These are phyloP conservation scores for Pogoniulus pusillus DNA, from an alignment of 2,797 vertebrate species.

Conservation along the genomic window DNA sequence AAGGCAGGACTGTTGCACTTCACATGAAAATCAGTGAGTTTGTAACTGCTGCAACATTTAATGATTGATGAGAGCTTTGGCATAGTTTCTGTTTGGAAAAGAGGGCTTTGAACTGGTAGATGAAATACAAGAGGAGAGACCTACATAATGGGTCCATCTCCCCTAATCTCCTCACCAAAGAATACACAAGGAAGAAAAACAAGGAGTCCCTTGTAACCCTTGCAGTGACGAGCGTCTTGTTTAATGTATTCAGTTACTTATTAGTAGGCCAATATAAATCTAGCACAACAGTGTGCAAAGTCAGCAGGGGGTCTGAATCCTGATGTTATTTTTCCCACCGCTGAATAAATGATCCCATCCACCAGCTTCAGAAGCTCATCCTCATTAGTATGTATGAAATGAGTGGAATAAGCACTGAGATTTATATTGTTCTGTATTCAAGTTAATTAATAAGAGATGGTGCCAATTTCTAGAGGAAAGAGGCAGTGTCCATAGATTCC, in stretches of 20 bases:
- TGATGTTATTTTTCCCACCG: slow-evolving; percentile 65
- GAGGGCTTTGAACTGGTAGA: slow-evolving; percentile 59
- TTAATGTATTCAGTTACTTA: slow-evolving; percentile 75
- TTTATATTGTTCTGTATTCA: slow-evolving; percentile 59
- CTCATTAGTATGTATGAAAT: slow-evolving; percentile 75
- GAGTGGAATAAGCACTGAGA: slow-evolving; percentile 59
- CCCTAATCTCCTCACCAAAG: slow-evolving; percentile 45
- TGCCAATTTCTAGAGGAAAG: slow-evolving; percentile 50
- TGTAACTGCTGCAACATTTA: slow-evolving; percentile 54
- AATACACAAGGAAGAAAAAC: slow-evolving; percentile 58
- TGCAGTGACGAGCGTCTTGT: slow-evolving; percentile 30
- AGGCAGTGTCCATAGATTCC: slow-evolving; percentile 31
- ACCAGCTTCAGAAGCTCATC: slow-evolving; percentile 30
- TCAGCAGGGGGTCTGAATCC: slow-evolving; percentile 66
- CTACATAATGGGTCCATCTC: slow-evolving; percentile 33
- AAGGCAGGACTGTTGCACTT: not conserved
- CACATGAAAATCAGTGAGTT: slow-evolving; percentile 55
- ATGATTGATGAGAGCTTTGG: slow-evolving; percentile 65
- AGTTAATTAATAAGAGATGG: slow-evolving; percentile 72
- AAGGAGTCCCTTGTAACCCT: slow-evolving; percentile 61
- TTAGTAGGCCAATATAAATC: slow-evolving; percentile 75
- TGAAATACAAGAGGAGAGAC: slow-evolving; percentile 34
- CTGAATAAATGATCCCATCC: slow-evolving; percentile 69
- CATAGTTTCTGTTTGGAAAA: slow-evolving; percentile 61
- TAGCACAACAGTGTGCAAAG: slow-evolving; percentile 71